These are phyloP conservation scores for Enteromius viviparus DNA, from an alignment of 2,797 vertebrate species.

Conservation along the genomic window DNA sequence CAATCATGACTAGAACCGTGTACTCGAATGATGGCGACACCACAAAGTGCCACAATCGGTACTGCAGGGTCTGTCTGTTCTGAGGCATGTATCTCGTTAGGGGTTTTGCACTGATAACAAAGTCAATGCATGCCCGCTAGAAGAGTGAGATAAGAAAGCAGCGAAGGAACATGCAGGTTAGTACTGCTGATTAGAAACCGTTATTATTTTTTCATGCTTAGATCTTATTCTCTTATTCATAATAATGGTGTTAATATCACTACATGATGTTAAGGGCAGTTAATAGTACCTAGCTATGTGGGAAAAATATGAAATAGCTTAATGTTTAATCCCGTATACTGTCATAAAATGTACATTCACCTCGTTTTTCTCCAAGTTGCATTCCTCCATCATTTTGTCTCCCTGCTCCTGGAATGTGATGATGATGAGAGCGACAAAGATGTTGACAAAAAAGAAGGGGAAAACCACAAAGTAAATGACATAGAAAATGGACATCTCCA, in stretches of 20 bases:
- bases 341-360: constrained; percentile 73
- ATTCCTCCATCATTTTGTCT: constrained; percentile 99
- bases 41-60: constrained; percentile 97
- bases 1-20: constrained; percentile 98
- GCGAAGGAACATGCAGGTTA: not conserved
- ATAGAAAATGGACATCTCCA: constrained; percentile 99
- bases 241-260: not conserved
- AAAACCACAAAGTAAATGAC: constrained; percentile 99
- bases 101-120: constrained; percentile 95
- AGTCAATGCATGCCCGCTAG: constrained; percentile 98
- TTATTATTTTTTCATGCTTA: not conserved
- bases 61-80: constrained; percentile 97
- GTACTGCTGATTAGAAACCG: not conserved
- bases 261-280: constrained; percentile 5
- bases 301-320: not conserved
- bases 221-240: not conserved
- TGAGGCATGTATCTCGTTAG: constrained; percentile 98
- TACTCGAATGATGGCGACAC: constrained; percentile 97
- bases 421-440: constrained; percentile 98
- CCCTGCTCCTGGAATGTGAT: constrained; percentile 99
- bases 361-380: constrained; percentile 98
- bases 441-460: constrained; percentile 99
- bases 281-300: not conserved
- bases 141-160: constrained; percentile 43
- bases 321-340: not conserved